A percentile compares a stretch with the other conserved stretches of the same genome.
Evolutionary conservation across 1,140 invertebrate genomes (phyloP).

Genomic region (Calosoma granatense): DNA sequence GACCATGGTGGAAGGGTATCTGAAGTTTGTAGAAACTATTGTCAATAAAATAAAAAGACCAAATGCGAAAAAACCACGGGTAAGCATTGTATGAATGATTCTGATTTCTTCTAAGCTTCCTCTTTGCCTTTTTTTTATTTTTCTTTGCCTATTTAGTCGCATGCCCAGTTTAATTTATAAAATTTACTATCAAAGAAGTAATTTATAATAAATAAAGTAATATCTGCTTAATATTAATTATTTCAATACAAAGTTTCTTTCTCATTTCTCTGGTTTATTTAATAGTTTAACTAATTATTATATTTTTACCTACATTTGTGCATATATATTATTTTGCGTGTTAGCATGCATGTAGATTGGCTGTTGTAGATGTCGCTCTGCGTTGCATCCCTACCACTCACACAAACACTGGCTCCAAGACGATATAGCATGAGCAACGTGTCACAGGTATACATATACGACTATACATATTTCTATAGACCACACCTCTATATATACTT

Average conservation of each 20-base stretch:
- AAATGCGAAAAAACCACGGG: constrained; percentile 51
- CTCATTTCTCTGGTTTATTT: no score
- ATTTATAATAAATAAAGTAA: no score
- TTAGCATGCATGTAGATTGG: constrained; percentile 20
- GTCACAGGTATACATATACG: constrained; percentile 13
- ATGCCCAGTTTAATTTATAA: background rate
- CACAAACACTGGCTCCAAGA: constrained; percentile 20
- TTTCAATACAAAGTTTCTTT: no score
- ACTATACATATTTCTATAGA: background rate
- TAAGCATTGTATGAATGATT: constrained; percentile 31
- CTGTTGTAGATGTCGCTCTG: constrained; percentile 36
- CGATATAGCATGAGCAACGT: constrained; percentile 35
- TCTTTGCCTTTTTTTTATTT: background rate
- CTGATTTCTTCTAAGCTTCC: background rate
- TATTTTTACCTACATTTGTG: background rate
- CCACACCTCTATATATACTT: no score
- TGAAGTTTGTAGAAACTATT: constrained; percentile 78
- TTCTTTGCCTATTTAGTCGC: background rate
- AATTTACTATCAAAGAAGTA: no score
- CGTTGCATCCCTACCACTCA: constrained; percentile 21
- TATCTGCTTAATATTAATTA: no score
- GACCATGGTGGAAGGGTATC: constrained; percentile 57
- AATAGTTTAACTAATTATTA: no score
- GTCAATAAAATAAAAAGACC: constrained; percentile 82
- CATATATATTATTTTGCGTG: background rate